Conservation (phyloP, 2,113 vertebrate species). For the Micronisus gabar region DNA sequence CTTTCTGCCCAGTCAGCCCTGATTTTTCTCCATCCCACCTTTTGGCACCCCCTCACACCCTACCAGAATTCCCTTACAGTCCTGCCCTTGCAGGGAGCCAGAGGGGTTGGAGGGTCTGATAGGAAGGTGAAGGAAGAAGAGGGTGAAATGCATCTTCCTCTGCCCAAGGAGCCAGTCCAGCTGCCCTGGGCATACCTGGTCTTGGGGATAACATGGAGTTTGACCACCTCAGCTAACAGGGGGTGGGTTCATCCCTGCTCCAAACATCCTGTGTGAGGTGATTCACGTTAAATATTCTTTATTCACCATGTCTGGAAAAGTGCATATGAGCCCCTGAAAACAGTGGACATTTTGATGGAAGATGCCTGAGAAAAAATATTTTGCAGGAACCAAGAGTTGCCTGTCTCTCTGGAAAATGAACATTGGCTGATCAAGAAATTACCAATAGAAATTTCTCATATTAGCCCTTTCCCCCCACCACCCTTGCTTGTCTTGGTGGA, state of each 20-base stretch:
- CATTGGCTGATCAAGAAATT: neutral
- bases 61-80: neutral
- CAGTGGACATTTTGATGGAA: neutral
- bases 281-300: neutral
- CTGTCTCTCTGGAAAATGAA: neutral
- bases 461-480: neutral
- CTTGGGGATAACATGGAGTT: neutral
- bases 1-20: neutral
- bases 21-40: neutral
- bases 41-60: neutral
- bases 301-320: neutral
- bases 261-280: neutral
- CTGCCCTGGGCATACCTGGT: neutral
- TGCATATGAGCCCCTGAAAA: neutral
- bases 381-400: neutral
- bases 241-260: neutral
- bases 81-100: neutral
- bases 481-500: conserved; percentile 7
- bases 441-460: neutral
- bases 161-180: neutral
- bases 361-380: neutral
- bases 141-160: neutral
- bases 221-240: neutral
- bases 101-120: neutral
- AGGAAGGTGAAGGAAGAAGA: neutral